Evolutionary conservation across 2,113 vertebrate species (phyloP).

Genomic region (Aleadryas rufinucha): DNA sequence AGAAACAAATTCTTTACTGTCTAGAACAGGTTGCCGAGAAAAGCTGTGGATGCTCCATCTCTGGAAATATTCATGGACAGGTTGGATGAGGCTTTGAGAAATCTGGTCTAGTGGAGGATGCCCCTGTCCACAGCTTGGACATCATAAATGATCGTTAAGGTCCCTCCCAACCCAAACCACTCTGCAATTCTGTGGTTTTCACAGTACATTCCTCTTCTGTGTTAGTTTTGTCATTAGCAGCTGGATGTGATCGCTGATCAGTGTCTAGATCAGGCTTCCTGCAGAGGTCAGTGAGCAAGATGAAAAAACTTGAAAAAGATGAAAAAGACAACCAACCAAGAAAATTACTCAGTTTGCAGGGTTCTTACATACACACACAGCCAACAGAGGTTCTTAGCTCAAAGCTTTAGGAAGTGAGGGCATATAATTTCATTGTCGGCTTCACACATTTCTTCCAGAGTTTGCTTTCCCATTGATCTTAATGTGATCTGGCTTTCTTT

Average conservation of each 20-base stretch:
- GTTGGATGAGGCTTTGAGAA: background rate
- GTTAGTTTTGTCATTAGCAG: background rate
- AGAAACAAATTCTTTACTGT: background rate
- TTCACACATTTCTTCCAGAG: background rate
- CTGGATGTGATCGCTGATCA: background rate
- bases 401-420: background rate
- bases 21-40: background rate
- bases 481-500: background rate
- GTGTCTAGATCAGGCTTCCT: background rate
- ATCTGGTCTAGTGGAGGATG: background rate
- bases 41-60: background rate
- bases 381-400: background rate
- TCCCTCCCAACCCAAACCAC: background rate
- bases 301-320: background rate
- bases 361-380: background rate
- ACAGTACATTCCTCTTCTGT: background rate
- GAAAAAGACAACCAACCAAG: background rate
- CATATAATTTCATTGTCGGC: background rate
- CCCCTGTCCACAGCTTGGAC: background rate
- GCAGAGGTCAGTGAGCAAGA: background rate
- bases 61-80: background rate
- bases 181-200: background rate
- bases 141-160: background rate
- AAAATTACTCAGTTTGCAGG: background rate
- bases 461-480: background rate